These are phyloP conservation scores for Trachelipus rathkii DNA, from an alignment of 1,140 invertebrate genomes.

Conservation along the genomic window DNA sequence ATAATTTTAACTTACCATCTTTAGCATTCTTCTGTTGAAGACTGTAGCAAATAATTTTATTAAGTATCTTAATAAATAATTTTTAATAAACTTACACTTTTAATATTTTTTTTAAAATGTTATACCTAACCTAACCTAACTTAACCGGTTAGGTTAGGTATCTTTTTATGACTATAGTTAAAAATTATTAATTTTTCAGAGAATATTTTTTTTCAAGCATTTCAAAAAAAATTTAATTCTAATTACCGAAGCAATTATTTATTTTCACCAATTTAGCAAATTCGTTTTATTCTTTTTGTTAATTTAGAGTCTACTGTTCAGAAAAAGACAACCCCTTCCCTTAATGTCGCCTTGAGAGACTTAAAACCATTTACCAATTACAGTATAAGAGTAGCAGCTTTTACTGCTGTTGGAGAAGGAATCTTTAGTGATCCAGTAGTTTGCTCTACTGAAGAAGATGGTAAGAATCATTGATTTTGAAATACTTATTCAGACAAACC, in stretches of 20 bases:
- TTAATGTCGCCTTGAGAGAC: neutral
- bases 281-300: neutral
- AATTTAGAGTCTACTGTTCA: neutral
- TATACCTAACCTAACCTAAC: neutral
- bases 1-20: no score
- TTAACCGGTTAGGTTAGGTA: neutral
- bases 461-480: slow-evolving; percentile 46
- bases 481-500: no score
- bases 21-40: no score
- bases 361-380: slow-evolving; percentile 58
- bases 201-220: no score
- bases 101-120: no score
- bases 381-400: slow-evolving; percentile 55
- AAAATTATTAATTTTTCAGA: no score
- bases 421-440: slow-evolving; percentile 53
- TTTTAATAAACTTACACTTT: no score
- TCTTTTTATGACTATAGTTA: neutral
- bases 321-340: neutral
- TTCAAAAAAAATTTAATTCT: no score
- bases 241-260: no score
- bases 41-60: no score
- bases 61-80: no score
- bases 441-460: slow-evolving; percentile 54
- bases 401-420: slow-evolving; percentile 57
- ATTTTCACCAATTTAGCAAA: no score